These are phyloP conservation scores for Hemicentrotus pulcherrimus DNA, from an alignment of 35 echinoderm and acorn worm genomes.

Conservation along the genomic window DNA sequence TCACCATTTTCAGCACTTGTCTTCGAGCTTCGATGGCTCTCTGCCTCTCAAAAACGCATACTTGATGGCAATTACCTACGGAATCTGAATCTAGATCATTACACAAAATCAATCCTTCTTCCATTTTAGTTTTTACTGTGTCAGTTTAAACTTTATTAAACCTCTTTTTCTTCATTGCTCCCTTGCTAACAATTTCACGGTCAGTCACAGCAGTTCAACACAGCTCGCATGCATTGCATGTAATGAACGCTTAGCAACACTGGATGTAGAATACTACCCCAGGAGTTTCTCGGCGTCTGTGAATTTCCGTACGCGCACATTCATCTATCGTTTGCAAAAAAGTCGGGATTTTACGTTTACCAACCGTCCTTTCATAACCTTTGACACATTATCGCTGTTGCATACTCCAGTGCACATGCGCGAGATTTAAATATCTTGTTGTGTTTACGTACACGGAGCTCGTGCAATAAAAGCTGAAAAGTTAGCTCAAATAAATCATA, in stretches of 20 bases:
- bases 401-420: constrained; percentile 24
- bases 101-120: no score
- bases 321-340: not conserved
- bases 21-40: no score
- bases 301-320: not conserved
- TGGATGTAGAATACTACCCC: not conserved
- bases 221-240: not conserved
- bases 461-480: no score
- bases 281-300: not conserved
- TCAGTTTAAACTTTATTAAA: no score
- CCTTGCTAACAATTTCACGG: not conserved
- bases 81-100: no score
- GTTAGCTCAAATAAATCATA: no score
- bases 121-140: no score
- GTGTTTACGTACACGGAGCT: no score
- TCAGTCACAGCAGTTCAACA: not conserved
- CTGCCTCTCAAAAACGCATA: no score
- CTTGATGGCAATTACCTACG: no score
- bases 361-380: not conserved
- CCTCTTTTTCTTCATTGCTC: no score
- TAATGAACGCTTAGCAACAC: constrained; percentile 26
- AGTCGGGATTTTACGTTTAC: not conserved
- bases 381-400: not conserved
- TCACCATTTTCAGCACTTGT: no score
- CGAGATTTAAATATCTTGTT: not conserved